Evolutionary conservation across 2,113 vertebrate species (phyloP).

Genomic region (Microtus pennsylvanicus): DNA sequence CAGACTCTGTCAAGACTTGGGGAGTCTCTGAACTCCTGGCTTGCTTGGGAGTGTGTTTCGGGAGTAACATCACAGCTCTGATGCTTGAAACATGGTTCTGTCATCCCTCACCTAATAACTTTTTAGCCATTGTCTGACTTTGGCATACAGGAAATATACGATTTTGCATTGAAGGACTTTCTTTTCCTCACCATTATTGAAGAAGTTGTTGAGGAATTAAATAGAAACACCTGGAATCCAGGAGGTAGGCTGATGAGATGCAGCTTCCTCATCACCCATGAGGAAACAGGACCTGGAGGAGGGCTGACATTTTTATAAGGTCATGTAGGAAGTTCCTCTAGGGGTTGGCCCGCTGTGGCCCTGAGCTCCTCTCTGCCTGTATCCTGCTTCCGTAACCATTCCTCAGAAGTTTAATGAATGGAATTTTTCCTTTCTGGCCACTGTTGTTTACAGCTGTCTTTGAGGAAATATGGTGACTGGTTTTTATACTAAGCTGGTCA

Average conservation of each 20-base stretch:
- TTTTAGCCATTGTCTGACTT: slow-evolving; percentile 21
- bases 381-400: background rate
- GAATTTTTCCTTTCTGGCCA: slow-evolving; percentile 44
- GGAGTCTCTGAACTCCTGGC: background rate
- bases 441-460: background rate
- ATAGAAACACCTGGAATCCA: background rate
- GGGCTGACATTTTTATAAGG: background rate
- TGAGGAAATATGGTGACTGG: background rate
- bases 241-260: background rate
- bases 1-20: background rate
- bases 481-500: background rate
- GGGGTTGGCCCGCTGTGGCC: background rate
- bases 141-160: slow-evolving; percentile 21
- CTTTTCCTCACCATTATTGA: background rate
- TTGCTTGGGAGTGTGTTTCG: background rate
- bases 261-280: background rate
- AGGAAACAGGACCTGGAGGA: background rate
- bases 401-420: slow-evolving; percentile 9
- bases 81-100: background rate
- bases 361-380: background rate
- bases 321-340: background rate
- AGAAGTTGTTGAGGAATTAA: background rate
- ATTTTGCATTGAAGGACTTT: background rate
- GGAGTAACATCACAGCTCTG: background rate
- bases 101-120: background rate